Evolutionary conservation across 2,113 vertebrate species (phyloP).

Genomic region (Hydropotes inermis): DNA sequence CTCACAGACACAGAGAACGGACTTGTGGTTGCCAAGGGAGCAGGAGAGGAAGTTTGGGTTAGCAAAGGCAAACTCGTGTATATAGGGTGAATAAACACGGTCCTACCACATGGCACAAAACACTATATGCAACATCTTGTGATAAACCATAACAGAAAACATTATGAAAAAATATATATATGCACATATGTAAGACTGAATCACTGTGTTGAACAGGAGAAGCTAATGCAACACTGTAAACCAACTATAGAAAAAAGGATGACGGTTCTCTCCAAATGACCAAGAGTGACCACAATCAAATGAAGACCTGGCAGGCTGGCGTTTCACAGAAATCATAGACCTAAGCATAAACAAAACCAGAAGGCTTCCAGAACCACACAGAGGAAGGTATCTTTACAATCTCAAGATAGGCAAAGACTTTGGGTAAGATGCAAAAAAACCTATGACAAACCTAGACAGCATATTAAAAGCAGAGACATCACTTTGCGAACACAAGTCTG

Average conservation of each 20-base stretch:
- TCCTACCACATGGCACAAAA: neutral
- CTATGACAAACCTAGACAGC: neutral
- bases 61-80: neutral
- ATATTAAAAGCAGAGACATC: neutral
- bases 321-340: neutral
- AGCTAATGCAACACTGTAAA: neutral
- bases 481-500: neutral
- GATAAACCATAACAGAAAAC: neutral
- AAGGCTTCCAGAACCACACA: neutral
- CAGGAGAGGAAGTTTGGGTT: neutral
- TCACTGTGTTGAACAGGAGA: neutral
- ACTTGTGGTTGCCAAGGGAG: neutral
- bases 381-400: neutral
- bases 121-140: rapidly evolving
- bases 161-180: neutral
- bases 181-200: rapidly evolving
- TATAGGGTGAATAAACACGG: rapidly evolving
- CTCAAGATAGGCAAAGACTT: neutral
- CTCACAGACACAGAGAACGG: neutral
- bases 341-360: neutral
- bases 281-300: neutral
- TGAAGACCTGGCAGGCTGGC: neutral
- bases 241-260: neutral
- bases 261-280: neutral
- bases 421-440: neutral